phyloP scores from a whole-genome alignment of 2,113 vertebrate species.

The Cyprinodon tularosa region DNA sequence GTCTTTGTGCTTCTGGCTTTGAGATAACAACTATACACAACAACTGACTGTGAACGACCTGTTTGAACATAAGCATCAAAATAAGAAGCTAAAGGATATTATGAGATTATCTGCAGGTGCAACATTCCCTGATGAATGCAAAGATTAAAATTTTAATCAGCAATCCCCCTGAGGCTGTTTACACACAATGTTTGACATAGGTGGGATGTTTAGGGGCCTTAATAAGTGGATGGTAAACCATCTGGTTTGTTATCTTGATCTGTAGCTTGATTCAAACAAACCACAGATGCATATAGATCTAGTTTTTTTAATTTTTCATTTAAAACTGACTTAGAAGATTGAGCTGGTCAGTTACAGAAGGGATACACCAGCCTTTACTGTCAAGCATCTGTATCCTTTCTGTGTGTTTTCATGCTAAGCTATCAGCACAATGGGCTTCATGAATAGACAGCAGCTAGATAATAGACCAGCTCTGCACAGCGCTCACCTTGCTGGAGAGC shows the following conservation, averaged over 20 bases:
- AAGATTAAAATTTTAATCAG: conserved; percentile 3
- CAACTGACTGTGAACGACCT: not conserved
- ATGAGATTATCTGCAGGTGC: conserved; percentile 1
- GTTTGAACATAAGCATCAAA: not conserved
- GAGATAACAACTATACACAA: not conserved
- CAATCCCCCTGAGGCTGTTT: conserved; percentile 32
- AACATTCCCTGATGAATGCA: not conserved
- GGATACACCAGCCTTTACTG: conserved; percentile 21
- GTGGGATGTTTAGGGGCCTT: conserved; percentile 5
- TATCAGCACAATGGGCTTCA: conserved; percentile 46
- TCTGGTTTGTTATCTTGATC: conserved; percentile 32
- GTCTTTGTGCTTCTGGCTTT: not conserved
- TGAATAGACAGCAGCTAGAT: conserved; percentile 36
- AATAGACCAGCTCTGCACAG: conserved; percentile 21
- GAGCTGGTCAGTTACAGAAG: not conserved
- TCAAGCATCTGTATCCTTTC: conserved; percentile 41
- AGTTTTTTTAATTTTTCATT: not conserved
- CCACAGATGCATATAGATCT: not conserved
- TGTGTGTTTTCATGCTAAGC: conserved; percentile 54
- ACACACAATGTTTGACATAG: conserved; percentile 24
- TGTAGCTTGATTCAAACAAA: not conserved
- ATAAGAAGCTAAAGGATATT: not conserved
- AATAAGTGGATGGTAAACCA: conserved; percentile 23
- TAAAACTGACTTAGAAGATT: not conserved
- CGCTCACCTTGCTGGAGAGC: conserved; percentile 35